phyloP scores from a whole-genome alignment of 2,113 vertebrate genomes.

The Tachysurus fulvidraco region DNA sequence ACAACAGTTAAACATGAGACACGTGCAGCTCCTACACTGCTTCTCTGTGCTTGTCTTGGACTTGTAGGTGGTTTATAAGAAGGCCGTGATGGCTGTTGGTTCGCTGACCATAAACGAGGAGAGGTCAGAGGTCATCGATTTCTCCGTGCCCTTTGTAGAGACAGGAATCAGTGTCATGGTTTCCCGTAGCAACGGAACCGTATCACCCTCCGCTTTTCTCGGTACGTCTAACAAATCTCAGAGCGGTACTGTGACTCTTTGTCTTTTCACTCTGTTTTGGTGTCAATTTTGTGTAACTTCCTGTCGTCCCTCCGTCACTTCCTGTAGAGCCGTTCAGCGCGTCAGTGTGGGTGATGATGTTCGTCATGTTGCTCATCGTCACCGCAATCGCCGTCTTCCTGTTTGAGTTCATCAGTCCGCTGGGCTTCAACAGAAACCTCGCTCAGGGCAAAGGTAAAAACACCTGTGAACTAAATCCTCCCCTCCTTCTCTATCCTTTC shows the following conservation, averaged over 20 bases:
- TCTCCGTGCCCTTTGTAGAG: constrained; percentile 96
- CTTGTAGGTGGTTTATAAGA: constrained; percentile 90
- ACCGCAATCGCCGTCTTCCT: constrained; percentile 96
- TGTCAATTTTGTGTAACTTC: constrained; percentile 49
- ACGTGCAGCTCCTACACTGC: background rate
- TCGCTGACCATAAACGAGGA: constrained; percentile 97
- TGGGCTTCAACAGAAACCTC: constrained; percentile 96
- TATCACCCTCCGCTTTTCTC: constrained; percentile 95
- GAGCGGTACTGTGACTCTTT: constrained; percentile 54
- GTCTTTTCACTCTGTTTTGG: constrained; percentile 62
- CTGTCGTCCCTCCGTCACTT: constrained; percentile 44
- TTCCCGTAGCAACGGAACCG: constrained; percentile 95
- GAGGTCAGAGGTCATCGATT: constrained; percentile 92
- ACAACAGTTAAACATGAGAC: background rate
- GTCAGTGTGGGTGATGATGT: constrained; percentile 99
- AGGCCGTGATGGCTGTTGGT: constrained; percentile 94
- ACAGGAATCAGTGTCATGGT: constrained; percentile 99
- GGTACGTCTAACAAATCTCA: constrained; percentile 77
- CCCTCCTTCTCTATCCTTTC: background rate
- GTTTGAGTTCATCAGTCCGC: constrained; percentile 96
- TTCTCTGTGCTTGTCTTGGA: background rate
- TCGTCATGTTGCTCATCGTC: constrained; percentile 96
- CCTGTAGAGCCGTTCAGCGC: constrained; percentile 92
- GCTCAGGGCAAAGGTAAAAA: constrained; percentile 93
- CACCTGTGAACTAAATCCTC: background rate